A percentile compares a stretch with the other conserved stretches of the same genome.
Evolutionary conservation across 2,797 vertebrate species (phyloP).

Genomic region (Apodemus agrarius): DNA sequence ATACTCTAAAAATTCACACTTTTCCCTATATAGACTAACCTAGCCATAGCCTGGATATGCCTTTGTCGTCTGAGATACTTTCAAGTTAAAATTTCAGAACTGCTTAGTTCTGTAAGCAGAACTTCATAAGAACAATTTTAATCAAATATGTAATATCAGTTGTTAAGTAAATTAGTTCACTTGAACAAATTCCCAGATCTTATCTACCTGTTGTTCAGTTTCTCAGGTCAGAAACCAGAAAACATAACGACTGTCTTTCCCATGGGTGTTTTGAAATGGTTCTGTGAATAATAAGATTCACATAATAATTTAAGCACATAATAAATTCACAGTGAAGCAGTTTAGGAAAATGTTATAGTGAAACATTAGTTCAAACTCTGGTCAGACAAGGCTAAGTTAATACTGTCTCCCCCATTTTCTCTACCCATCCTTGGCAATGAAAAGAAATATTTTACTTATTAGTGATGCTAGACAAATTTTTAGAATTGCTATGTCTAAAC

Average conservation of each 20-base stretch:
- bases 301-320: background rate
- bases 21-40: slow-evolving; percentile 16
- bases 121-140: slow-evolving; percentile 60
- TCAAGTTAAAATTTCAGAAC: slow-evolving; percentile 53
- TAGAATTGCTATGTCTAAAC: slow-evolving; percentile 5
- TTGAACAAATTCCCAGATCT: slow-evolving; percentile 73
- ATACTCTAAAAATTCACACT: background rate
- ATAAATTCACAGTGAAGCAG: background rate
- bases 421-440: background rate
- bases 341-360: background rate
- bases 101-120: background rate
- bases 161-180: slow-evolving; percentile 77
- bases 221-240: slow-evolving; percentile 63
- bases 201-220: slow-evolving; percentile 71
- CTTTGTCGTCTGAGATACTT: slow-evolving; percentile 18
- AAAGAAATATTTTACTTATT: slow-evolving; percentile 6
- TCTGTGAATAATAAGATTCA: slow-evolving; percentile 44
- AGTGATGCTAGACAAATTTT: background rate
- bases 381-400: background rate
- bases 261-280: slow-evolving; percentile 40
- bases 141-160: slow-evolving; percentile 62
- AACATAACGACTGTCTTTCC: slow-evolving; percentile 46
- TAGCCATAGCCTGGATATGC: background rate
- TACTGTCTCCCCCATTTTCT: background rate
- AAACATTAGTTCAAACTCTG: slow-evolving; percentile 10